Conservation (phyloP, 2,888 invertebrate species). For the Seladonia tumulorum region DNA sequence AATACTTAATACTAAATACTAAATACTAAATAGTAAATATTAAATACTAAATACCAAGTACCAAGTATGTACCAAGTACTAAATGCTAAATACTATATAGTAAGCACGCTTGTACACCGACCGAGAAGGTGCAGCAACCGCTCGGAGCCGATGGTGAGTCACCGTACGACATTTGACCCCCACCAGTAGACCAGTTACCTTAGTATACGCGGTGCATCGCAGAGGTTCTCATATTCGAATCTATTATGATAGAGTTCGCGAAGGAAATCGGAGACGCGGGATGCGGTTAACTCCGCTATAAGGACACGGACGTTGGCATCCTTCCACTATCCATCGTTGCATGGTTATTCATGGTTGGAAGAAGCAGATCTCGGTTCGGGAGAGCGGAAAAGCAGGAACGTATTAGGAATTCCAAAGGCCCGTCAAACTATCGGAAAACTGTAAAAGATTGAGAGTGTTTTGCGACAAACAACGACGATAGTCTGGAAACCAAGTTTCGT, state of each 20-base stretch:
- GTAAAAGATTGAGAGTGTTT: background rate
- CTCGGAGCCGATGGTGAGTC: slow-evolving; percentile 74
- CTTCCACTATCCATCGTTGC: background rate
- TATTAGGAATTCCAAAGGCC: too few relatives aligned
- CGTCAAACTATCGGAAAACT: background rate
- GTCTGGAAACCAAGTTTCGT: background rate
- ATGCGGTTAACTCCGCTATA: background rate
- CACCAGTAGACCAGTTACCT: slow-evolving; percentile 70
- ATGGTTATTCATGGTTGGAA: background rate
- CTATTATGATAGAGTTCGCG: background rate
- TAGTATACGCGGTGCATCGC: slow-evolving; percentile 63
- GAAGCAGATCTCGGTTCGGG: background rate
- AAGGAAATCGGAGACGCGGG: background rate
- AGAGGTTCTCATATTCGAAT: slow-evolving; percentile 73
- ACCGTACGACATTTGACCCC: slow-evolving; percentile 80
- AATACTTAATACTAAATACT: background rate
- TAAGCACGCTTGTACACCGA: slow-evolving; percentile 25
- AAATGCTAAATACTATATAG: background rate
- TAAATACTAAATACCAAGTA: too few relatives aligned
- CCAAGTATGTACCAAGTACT: too few relatives aligned
- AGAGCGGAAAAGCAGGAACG: too few relatives aligned
- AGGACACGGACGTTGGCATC: background rate
- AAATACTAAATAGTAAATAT: too few relatives aligned
- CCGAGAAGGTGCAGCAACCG: slow-evolving; percentile 60
- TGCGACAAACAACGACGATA: background rate